Conservation (phyloP, 2,888 invertebrate genomes). For the Ellobium chinense region DNA sequence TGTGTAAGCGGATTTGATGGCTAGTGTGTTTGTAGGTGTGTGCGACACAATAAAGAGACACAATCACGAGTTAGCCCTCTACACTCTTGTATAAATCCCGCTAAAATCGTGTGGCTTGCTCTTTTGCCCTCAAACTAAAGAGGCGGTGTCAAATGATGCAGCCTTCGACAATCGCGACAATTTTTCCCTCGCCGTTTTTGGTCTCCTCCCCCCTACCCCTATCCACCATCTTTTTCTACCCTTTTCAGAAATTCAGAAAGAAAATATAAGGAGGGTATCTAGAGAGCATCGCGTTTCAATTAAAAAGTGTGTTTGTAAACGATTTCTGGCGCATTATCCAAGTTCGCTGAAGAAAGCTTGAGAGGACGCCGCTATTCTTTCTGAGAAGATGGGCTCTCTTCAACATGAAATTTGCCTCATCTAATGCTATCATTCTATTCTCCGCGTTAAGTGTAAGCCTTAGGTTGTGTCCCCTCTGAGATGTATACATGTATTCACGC, state of each 20-base stretch:
- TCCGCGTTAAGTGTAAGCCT: slow-evolving; percentile 16
- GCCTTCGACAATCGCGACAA: background rate
- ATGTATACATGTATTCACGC: background rate
- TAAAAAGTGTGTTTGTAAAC: slow-evolving; percentile 22
- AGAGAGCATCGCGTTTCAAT: slow-evolving; percentile 12
- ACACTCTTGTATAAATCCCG: background rate
- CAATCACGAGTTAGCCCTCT: background rate
- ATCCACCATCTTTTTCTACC: background rate
- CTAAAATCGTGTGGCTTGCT: slow-evolving; percentile 15
- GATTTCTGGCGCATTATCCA: background rate
- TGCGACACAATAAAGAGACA: no score
- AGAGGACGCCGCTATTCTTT: slow-evolving; percentile 17
- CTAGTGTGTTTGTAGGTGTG: no score
- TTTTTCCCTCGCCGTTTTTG: background rate
- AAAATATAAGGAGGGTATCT: background rate
- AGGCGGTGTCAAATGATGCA: background rate
- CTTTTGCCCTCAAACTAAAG: slow-evolving; percentile 5
- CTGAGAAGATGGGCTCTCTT: slow-evolving; percentile 15
- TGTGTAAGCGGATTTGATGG: no score
- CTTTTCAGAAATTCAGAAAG: background rate
- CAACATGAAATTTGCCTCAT: slow-evolving; percentile 30
- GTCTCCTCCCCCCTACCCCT: background rate
- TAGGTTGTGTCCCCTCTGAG: background rate
- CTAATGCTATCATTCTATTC: slow-evolving; percentile 36
- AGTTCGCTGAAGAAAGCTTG: background rate